Conservation (phyloP, 2,113 vertebrate species). For the Myiozetetes cayanensis region DNA sequence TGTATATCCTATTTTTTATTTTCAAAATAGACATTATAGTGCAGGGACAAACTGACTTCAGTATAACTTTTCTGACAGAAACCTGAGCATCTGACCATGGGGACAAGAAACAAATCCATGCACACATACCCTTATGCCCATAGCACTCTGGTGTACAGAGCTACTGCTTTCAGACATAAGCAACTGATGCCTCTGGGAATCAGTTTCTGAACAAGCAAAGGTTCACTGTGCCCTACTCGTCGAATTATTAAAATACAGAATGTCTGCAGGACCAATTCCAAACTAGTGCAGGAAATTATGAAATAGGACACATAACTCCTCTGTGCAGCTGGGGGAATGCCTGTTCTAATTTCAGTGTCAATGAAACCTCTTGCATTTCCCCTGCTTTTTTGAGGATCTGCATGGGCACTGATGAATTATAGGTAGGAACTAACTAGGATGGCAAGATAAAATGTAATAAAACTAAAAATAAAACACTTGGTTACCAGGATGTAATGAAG, state of each 20-base stretch:
- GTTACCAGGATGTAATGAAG: neutral
- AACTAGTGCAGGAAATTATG: neutral
- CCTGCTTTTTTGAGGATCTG: neutral
- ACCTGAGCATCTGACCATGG: neutral
- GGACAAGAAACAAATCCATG: neutral
- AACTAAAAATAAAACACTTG: neutral
- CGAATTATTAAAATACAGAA: conserved; percentile 11
- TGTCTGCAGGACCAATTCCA: neutral
- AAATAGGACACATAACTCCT: neutral
- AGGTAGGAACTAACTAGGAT: neutral
- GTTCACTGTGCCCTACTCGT: neutral
- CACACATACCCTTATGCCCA: neutral
- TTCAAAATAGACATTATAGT: neutral
- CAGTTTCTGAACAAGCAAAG: neutral
- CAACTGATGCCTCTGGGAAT: neutral
- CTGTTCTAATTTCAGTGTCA: neutral
- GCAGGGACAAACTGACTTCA: neutral
- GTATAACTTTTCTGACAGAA: neutral
- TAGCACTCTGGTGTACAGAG: neutral
- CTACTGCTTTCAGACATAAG: neutral
- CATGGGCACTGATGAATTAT: neutral
- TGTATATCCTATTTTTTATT: neutral
- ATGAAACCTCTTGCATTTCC: neutral
- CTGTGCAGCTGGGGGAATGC: neutral
- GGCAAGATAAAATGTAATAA: neutral